Evolutionary conservation across 2,113 vertebrate species (phyloP), one percentile per base, ranked within the genome.

Genomic region (Oncorhynchus mykiss): DNA sequence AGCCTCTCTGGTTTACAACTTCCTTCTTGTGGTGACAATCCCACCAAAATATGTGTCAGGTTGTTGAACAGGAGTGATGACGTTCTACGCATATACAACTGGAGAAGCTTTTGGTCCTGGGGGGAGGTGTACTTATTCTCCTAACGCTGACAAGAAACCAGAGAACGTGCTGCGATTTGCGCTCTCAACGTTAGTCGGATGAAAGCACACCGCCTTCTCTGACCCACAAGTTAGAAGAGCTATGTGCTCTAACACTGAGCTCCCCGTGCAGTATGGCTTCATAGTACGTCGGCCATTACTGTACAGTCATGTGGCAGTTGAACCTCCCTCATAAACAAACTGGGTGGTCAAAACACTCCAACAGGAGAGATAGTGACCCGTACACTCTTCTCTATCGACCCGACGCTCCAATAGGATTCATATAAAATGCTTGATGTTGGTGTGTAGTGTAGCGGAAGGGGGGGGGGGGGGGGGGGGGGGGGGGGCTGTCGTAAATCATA

Each of bases 1-100:
- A 92, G 86, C 78, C 85, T 89, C 9, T 3, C 84, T 88, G 76
- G 80, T 92, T 93, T 93, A 93, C 90, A 92, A 93, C 92, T 93
- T 94, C 93, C 92, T 93, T 93, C 93, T 93, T 88, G 90, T 93
- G 92, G 89, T 74, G 90, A 93, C 89, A 93, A 84, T 90, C 85
- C 79, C 62, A 71, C 84, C 86, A 82, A 92, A 91, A 91, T 89
- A 92, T 76, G 84, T 92, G 91, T 90, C 86, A 87, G 85, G 79
- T 79, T 90, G 91, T 88, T 90, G 90, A 92, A 82, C 84, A 87
- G 83, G 86, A 89, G 91, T 90, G 92, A 91, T 90, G 91, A 93
- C 81, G 78, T 84, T 80, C 82, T 66, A 34, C 22, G 39, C 9
- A 66, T 11, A 22, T 7, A 74, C 62, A 75, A 79, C 70, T 75